Conservation (phyloP, 2,888 invertebrate species). For the Troides helena region DNA sequence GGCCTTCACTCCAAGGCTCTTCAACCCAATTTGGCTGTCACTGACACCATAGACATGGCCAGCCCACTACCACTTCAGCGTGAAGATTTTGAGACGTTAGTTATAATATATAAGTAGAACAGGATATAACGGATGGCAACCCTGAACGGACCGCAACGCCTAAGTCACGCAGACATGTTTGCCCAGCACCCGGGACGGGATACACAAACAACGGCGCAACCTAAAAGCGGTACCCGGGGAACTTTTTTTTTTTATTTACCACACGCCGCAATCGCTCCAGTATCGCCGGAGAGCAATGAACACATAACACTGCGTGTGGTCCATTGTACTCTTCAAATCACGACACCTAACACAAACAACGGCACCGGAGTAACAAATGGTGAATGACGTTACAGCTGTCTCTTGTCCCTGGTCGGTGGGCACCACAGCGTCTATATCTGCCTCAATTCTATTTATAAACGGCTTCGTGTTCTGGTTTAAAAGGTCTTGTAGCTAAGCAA, state of each 20-base stretch:
- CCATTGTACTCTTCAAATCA: slow-evolving; percentile 11
- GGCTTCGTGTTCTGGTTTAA: too few relatives aligned
- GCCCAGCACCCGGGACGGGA: slow-evolving; percentile 23
- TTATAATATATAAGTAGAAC: not conserved
- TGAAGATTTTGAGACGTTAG: not conserved
- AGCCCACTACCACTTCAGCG: too few relatives aligned
- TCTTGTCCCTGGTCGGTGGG: too few relatives aligned
- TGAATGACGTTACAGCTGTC: not conserved
- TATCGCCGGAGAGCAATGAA: slow-evolving; percentile 9
- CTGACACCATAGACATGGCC: too few relatives aligned
- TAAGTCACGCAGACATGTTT: slow-evolving; percentile 25
- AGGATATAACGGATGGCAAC: not conserved
- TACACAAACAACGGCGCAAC: slow-evolving; percentile 27
- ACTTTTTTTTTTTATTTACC: slow-evolving; percentile 11
- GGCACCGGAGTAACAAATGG: not conserved
- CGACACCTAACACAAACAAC: not conserved
- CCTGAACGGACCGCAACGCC: slow-evolving; percentile 4
- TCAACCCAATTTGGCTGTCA: too few relatives aligned
- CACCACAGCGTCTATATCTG: too few relatives aligned
- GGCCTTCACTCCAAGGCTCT: too few relatives aligned
- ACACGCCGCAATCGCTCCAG: slow-evolving; percentile 17
- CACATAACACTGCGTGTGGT: slow-evolving; percentile 26
- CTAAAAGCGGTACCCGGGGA: slow-evolving; percentile 20
- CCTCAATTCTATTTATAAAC: too few relatives aligned
- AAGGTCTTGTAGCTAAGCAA: too few relatives aligned